A percentile compares a stretch with the other conserved stretches of the same genome.
Conservation (phyloP, 2,797 vertebrate genomes). For the Falco columbarius region DNA sequence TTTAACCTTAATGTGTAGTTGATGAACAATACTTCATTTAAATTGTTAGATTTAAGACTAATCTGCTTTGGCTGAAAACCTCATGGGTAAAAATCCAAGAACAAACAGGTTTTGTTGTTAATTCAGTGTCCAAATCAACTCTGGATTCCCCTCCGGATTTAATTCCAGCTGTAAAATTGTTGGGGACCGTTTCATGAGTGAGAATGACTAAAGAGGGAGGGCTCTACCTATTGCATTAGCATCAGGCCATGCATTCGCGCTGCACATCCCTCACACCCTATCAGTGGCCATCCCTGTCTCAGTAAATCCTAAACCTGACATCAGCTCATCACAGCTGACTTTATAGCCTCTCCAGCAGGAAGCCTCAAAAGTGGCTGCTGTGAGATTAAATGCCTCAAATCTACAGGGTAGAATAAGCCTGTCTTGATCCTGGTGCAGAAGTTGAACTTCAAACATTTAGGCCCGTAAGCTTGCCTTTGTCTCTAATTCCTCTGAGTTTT, state of each 20-base stretch:
- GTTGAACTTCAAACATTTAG: background rate
- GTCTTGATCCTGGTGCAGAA: background rate
- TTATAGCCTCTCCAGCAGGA: background rate
- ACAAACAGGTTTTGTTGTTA: background rate
- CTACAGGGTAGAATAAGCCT: background rate
- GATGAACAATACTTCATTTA: background rate
- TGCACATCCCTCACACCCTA: background rate
- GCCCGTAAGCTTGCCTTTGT: background rate
- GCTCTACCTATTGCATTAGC: background rate
- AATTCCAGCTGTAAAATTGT: background rate
- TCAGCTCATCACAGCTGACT: background rate
- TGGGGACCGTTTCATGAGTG: accelerated
- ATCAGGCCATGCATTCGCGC: accelerated
- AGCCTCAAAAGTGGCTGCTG: background rate
- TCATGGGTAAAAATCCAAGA: background rate
- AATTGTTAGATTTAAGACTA: background rate
- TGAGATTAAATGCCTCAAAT: background rate
- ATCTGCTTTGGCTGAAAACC: background rate
- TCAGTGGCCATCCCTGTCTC: background rate
- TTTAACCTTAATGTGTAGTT: background rate
- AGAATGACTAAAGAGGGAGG: background rate
- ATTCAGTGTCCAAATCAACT: background rate
- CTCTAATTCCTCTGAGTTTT: background rate
- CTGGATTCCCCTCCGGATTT: background rate
- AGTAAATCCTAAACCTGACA: background rate